Conservation (phyloP, 2,797 vertebrate species). For the Phoebastria nigripes region DNA sequence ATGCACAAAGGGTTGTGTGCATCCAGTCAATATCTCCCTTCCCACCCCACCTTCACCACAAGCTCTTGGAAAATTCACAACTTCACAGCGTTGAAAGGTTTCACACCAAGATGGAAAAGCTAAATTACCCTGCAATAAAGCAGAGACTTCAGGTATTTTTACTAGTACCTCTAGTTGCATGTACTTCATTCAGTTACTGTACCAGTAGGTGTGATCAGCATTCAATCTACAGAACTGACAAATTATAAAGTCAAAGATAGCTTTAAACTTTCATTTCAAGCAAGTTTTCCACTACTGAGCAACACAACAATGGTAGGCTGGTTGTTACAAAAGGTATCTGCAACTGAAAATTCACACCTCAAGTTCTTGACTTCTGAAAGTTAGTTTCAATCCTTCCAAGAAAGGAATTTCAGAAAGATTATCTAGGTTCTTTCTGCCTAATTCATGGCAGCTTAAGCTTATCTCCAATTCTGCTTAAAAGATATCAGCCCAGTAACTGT, state of each 20-base stretch:
- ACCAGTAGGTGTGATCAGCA: slow-evolving; percentile 46
- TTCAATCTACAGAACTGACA: slow-evolving; percentile 37
- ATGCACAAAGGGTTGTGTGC: slow-evolving; percentile 47
- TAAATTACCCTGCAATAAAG: slow-evolving; percentile 63
- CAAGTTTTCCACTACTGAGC: background rate
- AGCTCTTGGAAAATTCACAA: slow-evolving; percentile 57
- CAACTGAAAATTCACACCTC: slow-evolving; percentile 8
- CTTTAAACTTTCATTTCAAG: slow-evolving; percentile 47
- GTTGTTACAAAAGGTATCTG: slow-evolving; percentile 38
- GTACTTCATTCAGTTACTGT: slow-evolving; percentile 34
- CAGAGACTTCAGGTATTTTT: slow-evolving; percentile 50
- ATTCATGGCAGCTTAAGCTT: background rate
- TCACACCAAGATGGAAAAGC: slow-evolving; percentile 46
- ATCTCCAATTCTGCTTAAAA: background rate
- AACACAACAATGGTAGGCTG: slow-evolving; percentile 9
- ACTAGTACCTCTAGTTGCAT: slow-evolving; percentile 26
- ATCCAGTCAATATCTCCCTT: slow-evolving; percentile 29
- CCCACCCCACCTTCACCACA: slow-evolving; percentile 57
- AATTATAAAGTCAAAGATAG: background rate
- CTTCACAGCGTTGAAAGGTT: slow-evolving; percentile 46
- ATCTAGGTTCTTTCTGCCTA: background rate
- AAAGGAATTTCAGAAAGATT: slow-evolving; percentile 9
- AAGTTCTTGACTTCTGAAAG: slow-evolving; percentile 4
- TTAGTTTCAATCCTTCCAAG: slow-evolving; percentile 1
- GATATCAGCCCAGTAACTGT: background rate